Conservation (phyloP, 2,797 vertebrate species). For the Phrynocephalus forsythii region DNA sequence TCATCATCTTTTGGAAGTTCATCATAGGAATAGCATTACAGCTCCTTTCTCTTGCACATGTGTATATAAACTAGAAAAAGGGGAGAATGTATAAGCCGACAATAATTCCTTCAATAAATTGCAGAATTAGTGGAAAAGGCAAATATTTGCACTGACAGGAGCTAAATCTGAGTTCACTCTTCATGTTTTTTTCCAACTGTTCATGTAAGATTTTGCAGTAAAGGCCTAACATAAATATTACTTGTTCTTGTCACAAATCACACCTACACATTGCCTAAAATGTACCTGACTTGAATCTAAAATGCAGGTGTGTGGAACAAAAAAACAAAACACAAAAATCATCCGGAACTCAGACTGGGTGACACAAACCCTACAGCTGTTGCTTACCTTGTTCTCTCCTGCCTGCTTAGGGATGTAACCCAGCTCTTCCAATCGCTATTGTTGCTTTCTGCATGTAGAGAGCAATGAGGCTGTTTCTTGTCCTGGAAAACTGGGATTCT, state of each 20-base stretch:
- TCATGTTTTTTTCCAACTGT: neutral
- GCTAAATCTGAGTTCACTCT: neutral
- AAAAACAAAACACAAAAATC: neutral
- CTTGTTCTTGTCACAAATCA: neutral
- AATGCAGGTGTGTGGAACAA: neutral
- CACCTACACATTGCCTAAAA: neutral
- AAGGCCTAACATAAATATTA: neutral
- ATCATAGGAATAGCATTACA: neutral
- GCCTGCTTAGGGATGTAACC: too few relatives aligned
- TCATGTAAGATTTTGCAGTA: neutral
- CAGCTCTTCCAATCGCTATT: too few relatives aligned
- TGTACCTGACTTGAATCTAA: neutral
- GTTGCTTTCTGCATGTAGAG: too few relatives aligned
- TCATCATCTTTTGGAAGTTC: neutral
- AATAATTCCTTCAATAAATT: neutral
- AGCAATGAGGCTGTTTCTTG: too few relatives aligned
- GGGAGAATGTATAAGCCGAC: neutral
- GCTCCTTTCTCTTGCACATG: neutral
- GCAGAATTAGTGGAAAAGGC: neutral
- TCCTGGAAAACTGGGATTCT: too few relatives aligned
- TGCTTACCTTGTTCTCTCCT: too few relatives aligned
- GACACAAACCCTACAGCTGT: too few relatives aligned
- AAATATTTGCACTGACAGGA: neutral
- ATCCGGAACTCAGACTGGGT: neutral
- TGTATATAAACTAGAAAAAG: neutral